Evolutionary conservation across 2,797 vertebrate species (phyloP), one percentile per base, ranked within the genome.

Genomic region (Gorsachius magnificus): DNA sequence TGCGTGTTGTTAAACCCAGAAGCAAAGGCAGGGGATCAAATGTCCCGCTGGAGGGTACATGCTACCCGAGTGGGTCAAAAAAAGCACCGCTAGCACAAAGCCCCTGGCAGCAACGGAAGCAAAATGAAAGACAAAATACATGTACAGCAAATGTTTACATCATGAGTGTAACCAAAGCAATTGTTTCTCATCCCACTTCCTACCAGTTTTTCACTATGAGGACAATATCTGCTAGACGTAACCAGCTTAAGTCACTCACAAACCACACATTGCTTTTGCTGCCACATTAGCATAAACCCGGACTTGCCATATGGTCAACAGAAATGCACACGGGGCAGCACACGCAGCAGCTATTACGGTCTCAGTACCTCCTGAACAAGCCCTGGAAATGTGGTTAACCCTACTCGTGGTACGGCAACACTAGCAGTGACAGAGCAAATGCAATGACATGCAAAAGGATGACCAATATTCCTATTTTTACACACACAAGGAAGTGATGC

Each of bases 391-490:
- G 60, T 31, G 87, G 71, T 89, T 95, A 91, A 89, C 54, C 58
- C 78, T 70, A 45, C 24, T 5, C 0, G 0, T 26, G 31, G 29
- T 16, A 76, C 0, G 0, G 51, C 61, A 81, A 36, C 0, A 1
- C 57, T 25, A 70, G 41, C 87, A 61, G 72, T 28, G 77, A 93
- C 71, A 68, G 0, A 77, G 28, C 64, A 36, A 60, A 46, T 0
- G 6, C 70, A 21, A 18, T 2, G 0, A 45, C 8, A 3, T 1
- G 20, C 63, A 13, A 63, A 66, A 56, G 20, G 31, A 54, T 16
- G 3, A 70, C 28, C 63, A 46, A 9, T 51, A 58, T 46, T 70
- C 12, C 26, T 80, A 56, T 50, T 83, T 91, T 92, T 54, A 71
- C 33, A 61, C 24, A 43, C 72, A 54, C 25, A 43, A 83, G 31